Evolutionary conservation across 2,888 invertebrate genomes (phyloP), one percentile per base, ranked within the genome.

Genomic region (Uropetala carovei): DNA sequence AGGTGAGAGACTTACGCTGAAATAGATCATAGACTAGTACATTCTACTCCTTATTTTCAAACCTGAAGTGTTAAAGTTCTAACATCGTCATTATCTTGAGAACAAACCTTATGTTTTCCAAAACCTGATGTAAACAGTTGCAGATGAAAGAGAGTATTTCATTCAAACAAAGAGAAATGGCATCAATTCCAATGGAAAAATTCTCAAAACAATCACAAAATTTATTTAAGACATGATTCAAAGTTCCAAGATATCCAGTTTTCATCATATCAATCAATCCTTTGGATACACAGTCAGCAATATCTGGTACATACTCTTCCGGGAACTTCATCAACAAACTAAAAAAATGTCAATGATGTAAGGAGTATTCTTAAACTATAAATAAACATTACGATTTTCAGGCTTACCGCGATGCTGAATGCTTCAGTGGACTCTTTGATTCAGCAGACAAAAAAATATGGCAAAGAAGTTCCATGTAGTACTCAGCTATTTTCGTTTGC

Each of bases 351-450:
- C 57, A 22, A 14, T 57, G 9, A 75, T 4, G 11, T 16, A 68
- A 13, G 30, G 43, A 30, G 18, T 60, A 57, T 14, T 91, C 57
- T 27, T 59, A 0, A 11, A 16, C 11, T 9, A 27, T 10, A 30
- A 43, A 81, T 22, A 16, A 9, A 83, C 22, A 13, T 84, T 27
- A 27, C 58, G 8, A 56, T 64, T 43, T 92, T 30, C 56, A 68
- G 93, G 43, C 94, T 93, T 94, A 95, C 95, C 94, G 95, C 27
- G 94, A 93, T 30, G 95, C 93, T 92, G 95, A 94, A 93, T 94
- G 95, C 89, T 95, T 95, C 27, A 95, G 94, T 11, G 95, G 95
- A 93, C 95, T 95, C 93, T 95, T 95, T 0, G 94, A 93, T 0
- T 95, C 94, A 64, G 94, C 94, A 92, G 93, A 93, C 82, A 95